These are phyloP conservation scores for Chinchilla lanigera DNA, from an alignment of 2,113 vertebrate species.

Conservation along the genomic window DNA sequence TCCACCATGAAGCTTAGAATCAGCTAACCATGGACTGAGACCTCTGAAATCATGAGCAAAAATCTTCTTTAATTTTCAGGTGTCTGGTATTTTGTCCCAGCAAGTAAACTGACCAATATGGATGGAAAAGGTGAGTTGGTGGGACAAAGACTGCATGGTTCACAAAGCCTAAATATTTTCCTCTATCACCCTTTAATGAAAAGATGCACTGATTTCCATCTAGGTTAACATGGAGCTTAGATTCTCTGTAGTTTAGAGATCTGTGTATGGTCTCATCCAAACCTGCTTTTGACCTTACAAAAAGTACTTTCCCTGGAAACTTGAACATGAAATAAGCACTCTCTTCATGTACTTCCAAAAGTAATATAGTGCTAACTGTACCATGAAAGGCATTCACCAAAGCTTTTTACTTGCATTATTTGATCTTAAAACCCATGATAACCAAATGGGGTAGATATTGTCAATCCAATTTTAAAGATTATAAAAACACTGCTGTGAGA, in stretches of 20 bases:
- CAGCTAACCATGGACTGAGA: background rate
- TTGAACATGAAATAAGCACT: background rate
- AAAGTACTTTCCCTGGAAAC: background rate
- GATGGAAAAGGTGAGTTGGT: background rate
- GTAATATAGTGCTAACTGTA: background rate
- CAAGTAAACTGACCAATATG: background rate
- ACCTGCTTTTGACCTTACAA: background rate
- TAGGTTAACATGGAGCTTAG: background rate
- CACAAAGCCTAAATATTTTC: background rate
- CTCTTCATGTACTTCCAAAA: background rate
- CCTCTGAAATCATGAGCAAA: background rate
- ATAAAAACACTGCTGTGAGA: background rate
- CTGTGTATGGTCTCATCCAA: background rate
- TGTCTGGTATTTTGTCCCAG: background rate
- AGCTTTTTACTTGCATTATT: background rate
- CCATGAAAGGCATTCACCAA: background rate
- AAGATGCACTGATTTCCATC: background rate
- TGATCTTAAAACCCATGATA: background rate
- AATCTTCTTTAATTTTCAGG: background rate
- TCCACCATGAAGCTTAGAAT: background rate
- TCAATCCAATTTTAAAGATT: background rate
- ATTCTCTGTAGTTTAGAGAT: background rate
- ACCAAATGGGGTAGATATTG: background rate
- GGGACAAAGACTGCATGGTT: background rate
- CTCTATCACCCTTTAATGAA: background rate